Conservation (phyloP, 2,113 vertebrate genomes). For the Pogona vitticeps region DNA sequence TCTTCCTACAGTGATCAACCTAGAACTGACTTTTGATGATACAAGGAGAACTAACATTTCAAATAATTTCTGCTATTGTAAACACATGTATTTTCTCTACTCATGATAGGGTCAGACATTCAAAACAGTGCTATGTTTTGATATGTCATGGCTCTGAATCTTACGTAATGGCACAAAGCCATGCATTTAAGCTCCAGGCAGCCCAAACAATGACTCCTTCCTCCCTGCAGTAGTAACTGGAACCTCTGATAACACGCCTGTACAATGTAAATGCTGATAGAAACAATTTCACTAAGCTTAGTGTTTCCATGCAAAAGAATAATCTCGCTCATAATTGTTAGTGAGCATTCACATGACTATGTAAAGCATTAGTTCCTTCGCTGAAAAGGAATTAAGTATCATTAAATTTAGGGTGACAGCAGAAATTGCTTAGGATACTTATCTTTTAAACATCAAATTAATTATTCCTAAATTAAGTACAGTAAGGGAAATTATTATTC, state of each 20-base stretch:
- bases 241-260: constrained; percentile 46
- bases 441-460: neutral
- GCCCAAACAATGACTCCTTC: constrained; percentile 50
- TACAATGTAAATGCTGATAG: constrained; percentile 53
- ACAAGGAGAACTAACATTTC: neutral
- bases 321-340: constrained; percentile 53
- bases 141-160: constrained; percentile 10
- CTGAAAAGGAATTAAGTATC: constrained; percentile 24
- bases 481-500: neutral
- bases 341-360: constrained; percentile 48
- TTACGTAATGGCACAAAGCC: constrained; percentile 30
- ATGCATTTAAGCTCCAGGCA: constrained; percentile 5
- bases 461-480: neutral
- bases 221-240: constrained; percentile 33
- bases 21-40: neutral
- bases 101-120: neutral
- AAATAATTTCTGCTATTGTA: neutral
- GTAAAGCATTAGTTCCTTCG: constrained; percentile 38
- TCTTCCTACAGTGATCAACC: no score
- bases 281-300: constrained; percentile 51
- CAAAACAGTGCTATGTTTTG: constrained; percentile 11
- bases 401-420: neutral
- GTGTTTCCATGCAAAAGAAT: constrained; percentile 48
- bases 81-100: neutral
- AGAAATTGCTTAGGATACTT: neutral